These are phyloP conservation scores for Zophobas morio DNA, from an alignment of 1,140 invertebrate species.

Conservation along the genomic window DNA sequence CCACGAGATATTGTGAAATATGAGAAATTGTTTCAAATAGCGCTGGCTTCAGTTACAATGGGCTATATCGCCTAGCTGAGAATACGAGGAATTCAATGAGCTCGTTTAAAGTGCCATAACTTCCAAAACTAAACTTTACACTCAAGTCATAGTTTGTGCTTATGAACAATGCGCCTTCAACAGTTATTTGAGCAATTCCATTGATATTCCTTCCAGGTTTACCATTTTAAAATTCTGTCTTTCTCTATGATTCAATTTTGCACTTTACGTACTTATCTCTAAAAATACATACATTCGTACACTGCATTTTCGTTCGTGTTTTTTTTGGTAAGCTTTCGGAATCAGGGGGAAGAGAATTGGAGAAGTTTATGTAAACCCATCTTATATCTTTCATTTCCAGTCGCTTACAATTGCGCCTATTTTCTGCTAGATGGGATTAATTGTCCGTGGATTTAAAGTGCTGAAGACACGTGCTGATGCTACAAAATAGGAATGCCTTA, in stretches of 20 bases:
- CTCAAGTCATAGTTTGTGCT: constrained; percentile 45
- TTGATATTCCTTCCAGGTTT: constrained; percentile 38
- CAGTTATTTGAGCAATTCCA: constrained; percentile 48
- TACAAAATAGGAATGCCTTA: constrained; percentile 37
- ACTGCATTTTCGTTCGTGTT: neutral
- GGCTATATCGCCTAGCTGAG: constrained; percentile 33
- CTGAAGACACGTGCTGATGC: constrained; percentile 39
- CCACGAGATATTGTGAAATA: constrained; percentile 42
- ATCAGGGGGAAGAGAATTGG: neutral
- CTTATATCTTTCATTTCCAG: constrained; percentile 40
- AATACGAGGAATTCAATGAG: constrained; percentile 47
- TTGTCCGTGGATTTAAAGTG: constrained; percentile 41
- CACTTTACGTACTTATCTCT: neutral
- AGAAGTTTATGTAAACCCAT: constrained; percentile 11
- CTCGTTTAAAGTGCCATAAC: constrained; percentile 44
- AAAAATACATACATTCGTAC: constrained; percentile 13
- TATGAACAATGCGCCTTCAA: constrained; percentile 48
- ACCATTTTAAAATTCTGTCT: constrained; percentile 12
- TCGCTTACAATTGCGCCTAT: constrained; percentile 38
- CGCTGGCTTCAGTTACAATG: constrained; percentile 43
- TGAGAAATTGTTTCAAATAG: constrained; percentile 47
- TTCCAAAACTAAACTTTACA: constrained; percentile 45
- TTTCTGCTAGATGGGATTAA: constrained; percentile 42
- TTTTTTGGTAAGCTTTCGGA: constrained; percentile 3
- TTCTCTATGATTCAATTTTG: constrained; percentile 23